Evolutionary conservation across 2,888 invertebrate genomes (phyloP), one percentile per base, ranked within the genome.

Genomic region (Clusia tigrina): DNA sequence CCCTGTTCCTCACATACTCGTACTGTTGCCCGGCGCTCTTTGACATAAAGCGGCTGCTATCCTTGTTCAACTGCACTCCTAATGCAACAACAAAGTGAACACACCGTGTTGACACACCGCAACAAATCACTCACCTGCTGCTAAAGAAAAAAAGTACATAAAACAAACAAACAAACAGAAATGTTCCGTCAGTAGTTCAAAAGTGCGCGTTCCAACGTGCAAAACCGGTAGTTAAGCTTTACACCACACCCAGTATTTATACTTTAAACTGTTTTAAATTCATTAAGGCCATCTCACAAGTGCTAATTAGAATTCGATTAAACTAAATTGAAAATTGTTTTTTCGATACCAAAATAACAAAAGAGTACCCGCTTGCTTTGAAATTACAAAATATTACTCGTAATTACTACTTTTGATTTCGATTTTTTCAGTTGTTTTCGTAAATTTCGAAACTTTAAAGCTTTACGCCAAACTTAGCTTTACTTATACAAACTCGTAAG

Each of bases 241-340:
- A 54, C 38, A 56, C 59, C 38, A 54, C 52, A 58, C 58, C 37
- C 42, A 57, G 32, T 9, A 52, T 38, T 57, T 54, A 58, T 51
- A 23, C 53, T 54, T 20, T 59, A 51, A 48, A 56, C 38, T 22
- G 61, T 26, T 66, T 60, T 59, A 55, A 59, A 59, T 53, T 9
- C 53, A 60, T 62, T 79, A 80, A 76, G 83, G 81, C 83, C 83
- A 84, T 84, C 83, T 83, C 83, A 83, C 81, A 83, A 83, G 83
- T 84, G 83, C 83, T 83, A 81, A 78, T 80, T 81, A 78, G 78
- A 81, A 79, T 60, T 67, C 48, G 58, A 66, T 66, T 67, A 60
- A 71, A 69, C 63, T 63, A 38, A 69, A 54, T 58, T 62, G 64
- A 69, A 58, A 65, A 26, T 57, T 52, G 23, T 38, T 32, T 25